A percentile compares a stretch with the other conserved stretches of the same genome.
phyloP scores from a whole-genome alignment of 1,140 invertebrate species.

The Tetramorium alpestre region DNA sequence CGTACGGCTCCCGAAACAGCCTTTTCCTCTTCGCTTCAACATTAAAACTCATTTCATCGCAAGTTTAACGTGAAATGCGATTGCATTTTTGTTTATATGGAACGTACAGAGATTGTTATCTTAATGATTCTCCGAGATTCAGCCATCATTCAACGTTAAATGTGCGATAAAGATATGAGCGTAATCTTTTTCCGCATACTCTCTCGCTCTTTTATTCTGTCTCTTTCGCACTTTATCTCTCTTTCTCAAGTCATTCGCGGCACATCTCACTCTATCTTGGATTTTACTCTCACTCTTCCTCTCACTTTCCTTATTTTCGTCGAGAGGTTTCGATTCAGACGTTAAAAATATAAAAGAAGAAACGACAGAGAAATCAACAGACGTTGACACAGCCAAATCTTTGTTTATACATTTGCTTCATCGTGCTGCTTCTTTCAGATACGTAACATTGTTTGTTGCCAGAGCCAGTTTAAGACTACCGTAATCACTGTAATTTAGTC shows the following conservation, averaged over 20 bases:
- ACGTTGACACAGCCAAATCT: conserved; percentile 81
- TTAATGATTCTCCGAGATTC: not conserved
- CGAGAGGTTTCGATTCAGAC: conserved; percentile 62
- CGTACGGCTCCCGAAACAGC: conserved; percentile 37
- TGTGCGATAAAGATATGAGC: conserved; percentile 19
- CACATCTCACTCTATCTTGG: conserved; percentile 10
- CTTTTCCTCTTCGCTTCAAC: not conserved
- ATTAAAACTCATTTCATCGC: not conserved
- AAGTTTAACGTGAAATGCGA: conserved; percentile 38
- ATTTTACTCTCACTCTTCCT: not conserved
- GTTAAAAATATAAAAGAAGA: conserved; percentile 65
- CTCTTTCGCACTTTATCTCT: conserved; percentile 25
- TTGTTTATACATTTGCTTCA: conserved; percentile 77
- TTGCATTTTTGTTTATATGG: not conserved
- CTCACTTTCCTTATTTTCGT: conserved; percentile 7
- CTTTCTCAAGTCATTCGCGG: not conserved
- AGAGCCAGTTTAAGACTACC: conserved; percentile 26
- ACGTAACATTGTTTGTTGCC: not conserved
- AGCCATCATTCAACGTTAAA: conserved; percentile 20
- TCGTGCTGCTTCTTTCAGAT: conserved; percentile 43
- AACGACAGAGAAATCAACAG: conserved; percentile 76
- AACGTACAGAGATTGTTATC: conserved; percentile 13
- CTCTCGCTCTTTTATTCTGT: conserved; percentile 17
- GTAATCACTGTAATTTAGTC: not conserved
- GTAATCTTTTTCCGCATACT: not conserved